Evolutionary conservation across 1,140 invertebrate genomes (phyloP).

Genomic region (Caerostris extrusa): DNA sequence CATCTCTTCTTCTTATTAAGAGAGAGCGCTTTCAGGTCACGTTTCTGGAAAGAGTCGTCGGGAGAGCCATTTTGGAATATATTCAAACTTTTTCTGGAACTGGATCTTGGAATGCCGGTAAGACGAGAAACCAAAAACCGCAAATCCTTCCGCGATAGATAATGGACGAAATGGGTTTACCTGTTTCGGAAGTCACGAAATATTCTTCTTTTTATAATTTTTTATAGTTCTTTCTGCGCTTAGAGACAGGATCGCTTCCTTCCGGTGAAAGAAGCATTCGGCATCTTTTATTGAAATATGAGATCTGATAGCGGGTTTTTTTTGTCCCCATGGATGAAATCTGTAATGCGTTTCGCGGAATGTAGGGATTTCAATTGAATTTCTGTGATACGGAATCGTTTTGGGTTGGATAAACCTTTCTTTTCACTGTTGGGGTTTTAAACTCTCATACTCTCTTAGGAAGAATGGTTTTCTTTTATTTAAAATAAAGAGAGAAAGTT

Average conservation of each 20-base stretch:
- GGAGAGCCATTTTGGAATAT: not conserved
- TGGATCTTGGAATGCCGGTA: not conserved
- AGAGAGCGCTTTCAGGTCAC: not conserved
- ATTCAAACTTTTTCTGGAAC: not conserved
- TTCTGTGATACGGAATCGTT: not conserved
- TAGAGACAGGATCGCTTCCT: not conserved
- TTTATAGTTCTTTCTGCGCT: not conserved
- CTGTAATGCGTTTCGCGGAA: not conserved
- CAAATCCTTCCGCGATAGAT: not conserved
- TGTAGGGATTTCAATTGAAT: not conserved
- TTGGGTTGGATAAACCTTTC: not conserved
- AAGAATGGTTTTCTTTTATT: no score
- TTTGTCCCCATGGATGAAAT: not conserved
- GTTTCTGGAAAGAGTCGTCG: not conserved
- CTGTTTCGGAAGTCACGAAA: constrained; percentile 39
- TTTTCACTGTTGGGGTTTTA: no score
- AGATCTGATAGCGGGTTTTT: not conserved
- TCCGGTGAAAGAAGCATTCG: not conserved
- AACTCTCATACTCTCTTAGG: no score
- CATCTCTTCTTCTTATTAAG: no score
- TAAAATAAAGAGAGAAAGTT: no score
- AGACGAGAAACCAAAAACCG: not conserved
- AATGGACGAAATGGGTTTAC: constrained; percentile 1
- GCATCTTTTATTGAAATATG: not conserved
- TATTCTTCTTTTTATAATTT: not conserved